Conservation (phyloP, 1,140 invertebrate species). For the Oncopeltus fasciatus region DNA sequence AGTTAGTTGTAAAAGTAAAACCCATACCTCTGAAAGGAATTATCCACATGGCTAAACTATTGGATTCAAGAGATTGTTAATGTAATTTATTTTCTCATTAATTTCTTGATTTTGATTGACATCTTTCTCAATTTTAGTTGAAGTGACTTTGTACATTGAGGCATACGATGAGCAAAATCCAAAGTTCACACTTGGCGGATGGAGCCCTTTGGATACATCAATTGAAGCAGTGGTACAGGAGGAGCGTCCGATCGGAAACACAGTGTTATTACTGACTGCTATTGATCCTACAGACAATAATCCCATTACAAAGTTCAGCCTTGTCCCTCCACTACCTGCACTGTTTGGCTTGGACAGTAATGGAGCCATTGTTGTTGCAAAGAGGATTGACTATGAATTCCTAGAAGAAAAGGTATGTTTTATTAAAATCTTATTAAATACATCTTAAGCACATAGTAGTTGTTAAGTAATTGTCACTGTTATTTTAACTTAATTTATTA, state of each 20-base stretch:
- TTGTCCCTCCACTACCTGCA: slow-evolving; percentile 20
- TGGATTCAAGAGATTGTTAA: neutral
- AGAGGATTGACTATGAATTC: slow-evolving; percentile 57
- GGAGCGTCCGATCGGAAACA: slow-evolving; percentile 63
- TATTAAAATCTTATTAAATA: neutral
- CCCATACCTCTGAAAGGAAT: too few relatives aligned
- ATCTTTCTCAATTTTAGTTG: slow-evolving; percentile 30
- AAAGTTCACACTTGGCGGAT: slow-evolving; percentile 52
- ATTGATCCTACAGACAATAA: slow-evolving; percentile 45
- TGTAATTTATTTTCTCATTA: neutral
- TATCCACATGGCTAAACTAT: too few relatives aligned
- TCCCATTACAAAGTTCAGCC: slow-evolving; percentile 21
- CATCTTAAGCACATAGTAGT: too few relatives aligned
- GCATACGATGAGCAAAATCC: slow-evolving; percentile 65
- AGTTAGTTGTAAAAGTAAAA: too few relatives aligned
- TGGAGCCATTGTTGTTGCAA: slow-evolving; percentile 54
- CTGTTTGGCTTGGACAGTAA: slow-evolving; percentile 20
- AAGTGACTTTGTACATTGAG: slow-evolving; percentile 65
- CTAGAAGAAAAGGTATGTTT: slow-evolving; percentile 40
- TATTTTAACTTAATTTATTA: too few relatives aligned
- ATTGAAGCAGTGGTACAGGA: slow-evolving; percentile 55
- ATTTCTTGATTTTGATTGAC: too few relatives aligned
- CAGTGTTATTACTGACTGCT: slow-evolving; percentile 53
- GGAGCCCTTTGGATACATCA: slow-evolving; percentile 47
- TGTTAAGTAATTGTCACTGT: too few relatives aligned